These are phyloP conservation scores for Scaptomyza cyrtandrae DNA, from an alignment of 2,888 invertebrate species.

Conservation along the genomic window DNA sequence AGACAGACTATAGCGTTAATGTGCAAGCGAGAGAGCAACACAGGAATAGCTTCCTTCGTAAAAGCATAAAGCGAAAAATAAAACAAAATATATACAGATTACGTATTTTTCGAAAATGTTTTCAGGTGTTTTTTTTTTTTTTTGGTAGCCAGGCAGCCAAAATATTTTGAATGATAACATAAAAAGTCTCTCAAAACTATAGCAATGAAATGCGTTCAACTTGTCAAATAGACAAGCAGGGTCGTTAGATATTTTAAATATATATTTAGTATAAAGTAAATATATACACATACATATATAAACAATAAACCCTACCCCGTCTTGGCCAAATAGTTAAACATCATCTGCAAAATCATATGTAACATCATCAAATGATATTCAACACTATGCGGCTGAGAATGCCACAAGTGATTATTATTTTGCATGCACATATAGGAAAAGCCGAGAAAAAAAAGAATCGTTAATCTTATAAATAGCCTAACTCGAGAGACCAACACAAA, in stretches of 20 bases:
- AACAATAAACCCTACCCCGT: conserved; percentile 23
- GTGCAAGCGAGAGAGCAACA: conserved; percentile 36
- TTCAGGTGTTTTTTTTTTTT: conserved; percentile 70
- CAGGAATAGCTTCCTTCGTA: conserved; percentile 38
- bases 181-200: conserved; percentile 14
- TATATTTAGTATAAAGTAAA: conserved; percentile 27
- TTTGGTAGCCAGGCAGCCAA: conserved; percentile 35
- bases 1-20: not conserved
- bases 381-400: conserved; percentile 78
- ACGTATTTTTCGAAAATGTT: conserved; percentile 44
- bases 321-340: conserved; percentile 35
- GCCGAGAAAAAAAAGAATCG: conserved; percentile 18
- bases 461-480: conserved; percentile 68
- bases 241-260: conserved; percentile 59
- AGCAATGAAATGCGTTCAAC: conserved; percentile 43
- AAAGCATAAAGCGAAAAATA: not conserved
- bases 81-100: conserved; percentile 39
- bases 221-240: conserved; percentile 77
- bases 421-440: conserved; percentile 54
- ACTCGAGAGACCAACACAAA: conserved; percentile 39
- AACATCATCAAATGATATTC: conserved; percentile 81
- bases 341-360: conserved; percentile 72
- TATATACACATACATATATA: conserved; percentile 17
- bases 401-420: conserved; percentile 79
- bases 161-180: conserved; percentile 71